Evolutionary conservation across 2,888 invertebrate species (phyloP), one percentile per base, ranked within the genome.

Genomic region (Acanthosepion pharaonis): DNA sequence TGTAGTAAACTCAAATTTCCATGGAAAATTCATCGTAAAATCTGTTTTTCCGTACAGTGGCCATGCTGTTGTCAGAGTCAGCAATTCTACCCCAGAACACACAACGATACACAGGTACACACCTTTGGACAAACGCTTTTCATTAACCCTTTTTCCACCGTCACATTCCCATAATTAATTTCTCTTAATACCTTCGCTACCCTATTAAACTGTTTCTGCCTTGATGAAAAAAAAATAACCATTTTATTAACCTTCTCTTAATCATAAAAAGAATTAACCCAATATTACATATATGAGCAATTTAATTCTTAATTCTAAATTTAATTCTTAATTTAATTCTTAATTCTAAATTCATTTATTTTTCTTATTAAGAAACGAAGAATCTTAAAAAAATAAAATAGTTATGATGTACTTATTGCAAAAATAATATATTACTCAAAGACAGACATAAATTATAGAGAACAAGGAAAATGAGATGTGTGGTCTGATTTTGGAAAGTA

Each of bases 11-110:
- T 11, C 33, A 78, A n/a, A 33, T n/a, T 78, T 9, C n/a, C n/a
- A n/a, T 78, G n/a, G 33, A 15, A 15, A 15, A 33, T 33, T 78
- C 78, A 78, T 78, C 11, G 5, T 78, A n/a, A 78, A 78, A 78
- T 78, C n/a, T 78, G 78, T 78, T n/a, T 78, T n/a, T 78, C 78
- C 78, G 78, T 78, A 78, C 78, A 78, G 78, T 78, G 78, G 78
- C 78, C 78, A 78, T 78, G 78, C 78, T 78, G 78, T 78, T 78
- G n/a, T 78, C 78, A 78, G 78, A 78, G 78, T 78, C 78, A 78
- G 78, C 78, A 78, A 78, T 78, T 78, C 78, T 78, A 78, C 78
- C 78, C 78, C 78, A 78, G 78, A 78, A n/a, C 78, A 78, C 78
- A 78, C 78, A n/a, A 78, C 78, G 78, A 78, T 78, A 78, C 11